Conservation (phyloP, 2,888 invertebrate genomes). For the Hyposoter dolosus region DNA sequence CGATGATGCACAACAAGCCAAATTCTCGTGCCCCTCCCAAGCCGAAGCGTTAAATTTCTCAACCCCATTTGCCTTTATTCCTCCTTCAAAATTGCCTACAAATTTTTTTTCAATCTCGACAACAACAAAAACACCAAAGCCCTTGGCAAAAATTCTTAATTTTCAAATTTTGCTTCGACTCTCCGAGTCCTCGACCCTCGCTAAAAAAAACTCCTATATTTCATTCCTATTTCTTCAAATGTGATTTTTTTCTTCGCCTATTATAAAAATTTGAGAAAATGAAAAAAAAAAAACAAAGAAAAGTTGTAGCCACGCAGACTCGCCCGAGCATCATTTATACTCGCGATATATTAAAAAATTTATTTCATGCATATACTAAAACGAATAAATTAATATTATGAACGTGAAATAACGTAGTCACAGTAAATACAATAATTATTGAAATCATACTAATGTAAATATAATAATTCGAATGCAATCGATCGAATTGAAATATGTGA, state of each 20-base stretch:
- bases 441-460: slow-evolving; percentile 68
- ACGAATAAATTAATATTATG: slow-evolving; percentile 54
- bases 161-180: background rate
- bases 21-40: slow-evolving; percentile 82
- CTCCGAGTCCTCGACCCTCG: slow-evolving; percentile 29
- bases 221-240: slow-evolving; percentile 51
- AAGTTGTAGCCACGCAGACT: background rate
- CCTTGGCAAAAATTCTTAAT: background rate
- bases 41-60: slow-evolving; percentile 72
- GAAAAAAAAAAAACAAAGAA: background rate
- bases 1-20: slow-evolving; percentile 92
- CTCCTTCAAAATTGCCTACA: background rate
- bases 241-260: slow-evolving; percentile 49
- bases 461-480: slow-evolving; percentile 36
- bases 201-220: slow-evolving; percentile 33
- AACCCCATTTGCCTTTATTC: background rate
- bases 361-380: slow-evolving; percentile 56
- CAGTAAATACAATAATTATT: slow-evolving; percentile 56
- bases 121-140: background rate
- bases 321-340: slow-evolving; percentile 42
- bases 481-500: background rate
- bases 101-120: background rate
- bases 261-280: background rate
- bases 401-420: slow-evolving; percentile 46
- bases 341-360: slow-evolving; percentile 25